Evolutionary conservation across 2,797 vertebrate genomes (phyloP), one percentile per base, ranked within the genome.

Genomic region (Ammospiza maritima): DNA sequence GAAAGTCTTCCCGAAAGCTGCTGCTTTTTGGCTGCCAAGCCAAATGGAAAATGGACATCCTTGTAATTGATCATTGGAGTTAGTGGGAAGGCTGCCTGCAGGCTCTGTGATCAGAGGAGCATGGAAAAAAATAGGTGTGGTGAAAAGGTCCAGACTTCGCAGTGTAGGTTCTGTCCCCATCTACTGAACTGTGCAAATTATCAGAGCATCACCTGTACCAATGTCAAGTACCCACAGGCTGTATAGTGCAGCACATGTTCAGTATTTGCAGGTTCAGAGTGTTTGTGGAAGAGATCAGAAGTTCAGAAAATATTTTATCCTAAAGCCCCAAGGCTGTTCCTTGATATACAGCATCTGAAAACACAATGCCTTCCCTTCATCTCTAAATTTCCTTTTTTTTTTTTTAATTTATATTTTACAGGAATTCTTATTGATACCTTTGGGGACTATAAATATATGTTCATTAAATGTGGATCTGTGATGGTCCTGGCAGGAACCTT

Each of bases 361-460:
- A 36, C 30, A 78, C 11, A 53, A 20, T 64, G 45, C 16, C 10
- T 62, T 69, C 8, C n/a, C 60, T 92, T 90, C 32, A 58, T 54
- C 64, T 79, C 67, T 92, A 88, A 93, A 44, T 34, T 80, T 61
- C 2, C 3, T 29, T 34, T 48, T 57, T n/a, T 50, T 60, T 64
- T n/a, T n/a, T 72, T 81, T 64, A 30, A 93, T 76, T 36, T 70
- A 16, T 90, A 11, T 90, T 87, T 93, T 82, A 51, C 91, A 99
- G 98, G 98, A 77, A 97, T 97, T 17, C 95, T 98, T 88, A 98
- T 98, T 22, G 98, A 98, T 96, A 47, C 95, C 83, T 98, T 97
- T 44, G 96, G 92, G 1, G 98, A 98, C 93, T 98, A 98, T 93
- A 98, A 97, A 76, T 98, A 98, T 64, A 98, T 99, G 92, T 98